Evolutionary conservation across 2,797 vertebrate genomes (phyloP), one percentile per base, ranked within the genome.

Genomic region (Enoplosus armatus): DNA sequence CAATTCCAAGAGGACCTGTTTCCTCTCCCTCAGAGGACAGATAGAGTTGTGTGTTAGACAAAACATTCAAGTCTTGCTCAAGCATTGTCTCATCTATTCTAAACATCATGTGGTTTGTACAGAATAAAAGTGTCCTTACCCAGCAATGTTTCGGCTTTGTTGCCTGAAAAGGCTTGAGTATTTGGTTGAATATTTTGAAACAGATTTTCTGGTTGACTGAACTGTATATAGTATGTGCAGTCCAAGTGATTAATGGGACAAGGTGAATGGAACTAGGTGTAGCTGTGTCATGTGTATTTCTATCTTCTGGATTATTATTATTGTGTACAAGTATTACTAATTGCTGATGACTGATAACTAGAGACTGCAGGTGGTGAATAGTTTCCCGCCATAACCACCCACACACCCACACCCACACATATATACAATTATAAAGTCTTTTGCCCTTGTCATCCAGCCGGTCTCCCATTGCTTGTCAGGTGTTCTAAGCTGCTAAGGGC

Each of bases 391-490:
- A 79, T 54, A 80, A 55, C 60, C 73, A 31, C 79, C 75, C 72
- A 67, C 68, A 43, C 70, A 55, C 60, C 39, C 48, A 62, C 39
- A 10, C 39, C 9, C 41, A 18, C 68, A 69, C 75, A 70, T 60
- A 77, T 53, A 61, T 24, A 70, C 26, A 74, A 83, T 75, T 74
- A 66, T 69, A 63, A 72, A 83, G 69, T 83, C 39, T 63, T 71
- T 79, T 75, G 65, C 59, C 69, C 72, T 85, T 82, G 80, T 85
- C 87, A 85, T 89, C 84, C 79, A 86, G 83, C 75, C 63, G 12
- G 80, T 87, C 86, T 94, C 84, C 90, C 90, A 80, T 76, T 82
- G 78, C 82, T 77, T 72, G 66, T 87, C 78, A 87, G 77, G 76
- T 75, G 76, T 45, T 82, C 22, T 64, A 72, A 87, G 82, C 84